Base-by-base conservation (phyloP, 2,797 vertebrate species). In the Enteromius paludinosus region DNA sequence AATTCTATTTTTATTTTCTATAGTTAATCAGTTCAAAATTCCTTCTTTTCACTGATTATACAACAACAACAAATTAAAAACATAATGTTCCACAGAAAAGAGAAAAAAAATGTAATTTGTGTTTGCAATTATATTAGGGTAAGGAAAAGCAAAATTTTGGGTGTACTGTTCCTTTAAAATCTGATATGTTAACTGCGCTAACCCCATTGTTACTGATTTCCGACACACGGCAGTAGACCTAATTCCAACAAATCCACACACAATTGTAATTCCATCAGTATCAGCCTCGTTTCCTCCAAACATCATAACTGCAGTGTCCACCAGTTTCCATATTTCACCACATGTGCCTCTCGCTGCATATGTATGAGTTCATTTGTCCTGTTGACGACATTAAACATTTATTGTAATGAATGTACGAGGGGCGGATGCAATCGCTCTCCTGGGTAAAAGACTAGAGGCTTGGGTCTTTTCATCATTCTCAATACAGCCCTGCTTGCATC, bases 381-480 rank as follows among this genome's bases (percentile, higher is more conserved):
- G 70, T 82, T 86, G 65, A 79, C 25, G 52, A 74, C 71, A 86
- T 75, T 75, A 79, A 82, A 78, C 69, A 76, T 84, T 76, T 12
- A 86, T 71, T 35, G 54, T 66, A 41, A 41, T 77, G 79, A 85
- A 65, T 52, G 73, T 77, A 49, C 1, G n/a, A 72, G 41, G 33
- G 80, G 68, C 43, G 54, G 38, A 73, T 71, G 47, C 52, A 47
- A 66, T 73, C 35, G 35, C 78, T 81, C 79, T 81, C 78, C 12
- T 35, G 66, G 41, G 65, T 66, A 68, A 30, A 49, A 25, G 56
- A 64, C 59, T 45, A 20, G 59, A n/a, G 69, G 47, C 70, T 56
- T 30, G 47, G 64, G 66, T 25, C 49, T 59, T 82, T 82, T 78
- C 75, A 82, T 85, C 80, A 79, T 85, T 68, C 38, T 73, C 35